Conservation (phyloP, 1,140 invertebrate species). For the Xylocopa sonorina region DNA sequence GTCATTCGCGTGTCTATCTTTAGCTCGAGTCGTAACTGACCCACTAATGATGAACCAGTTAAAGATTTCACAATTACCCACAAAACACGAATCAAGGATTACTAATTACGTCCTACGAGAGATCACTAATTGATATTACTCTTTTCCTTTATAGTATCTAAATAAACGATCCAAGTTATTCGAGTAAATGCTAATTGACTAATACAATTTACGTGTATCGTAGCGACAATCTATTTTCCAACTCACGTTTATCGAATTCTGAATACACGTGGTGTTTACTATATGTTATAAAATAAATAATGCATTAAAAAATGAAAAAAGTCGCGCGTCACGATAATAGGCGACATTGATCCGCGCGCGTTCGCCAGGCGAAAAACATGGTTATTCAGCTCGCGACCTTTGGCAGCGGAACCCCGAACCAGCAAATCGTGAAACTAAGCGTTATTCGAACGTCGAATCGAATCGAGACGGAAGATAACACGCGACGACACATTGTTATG, state of each 20-base stretch:
- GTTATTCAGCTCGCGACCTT: slow-evolving; percentile 4
- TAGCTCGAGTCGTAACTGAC: neutral
- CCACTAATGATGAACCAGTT: neutral
- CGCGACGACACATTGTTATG: neutral
- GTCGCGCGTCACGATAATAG: neutral
- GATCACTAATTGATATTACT: too few species aligned
- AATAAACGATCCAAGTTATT: too few species aligned
- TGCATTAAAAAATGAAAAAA: neutral
- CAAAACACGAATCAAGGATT: neutral
- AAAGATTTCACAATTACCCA: neutral
- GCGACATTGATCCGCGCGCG: slow-evolving; percentile 10
- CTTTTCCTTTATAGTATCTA: too few species aligned
- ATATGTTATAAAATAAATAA: too few species aligned
- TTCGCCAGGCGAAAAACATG: neutral
- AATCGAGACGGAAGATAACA: slow-evolving; percentile 8
- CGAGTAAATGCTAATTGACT: too few species aligned
- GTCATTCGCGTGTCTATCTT: neutral
- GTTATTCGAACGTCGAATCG: neutral
- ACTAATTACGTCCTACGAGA: neutral
- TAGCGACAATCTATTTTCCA: too few species aligned
- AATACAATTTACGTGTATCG: too few species aligned
- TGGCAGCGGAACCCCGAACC: neutral
- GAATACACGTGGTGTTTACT: too few species aligned
- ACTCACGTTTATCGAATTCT: too few species aligned
- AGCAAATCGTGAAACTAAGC: neutral